Percentiles rank a stretch among this genome's conserved stretches.
phyloP scores from a whole-genome alignment of 2,888 invertebrate genomes.

The Nomada hirtipes region DNA sequence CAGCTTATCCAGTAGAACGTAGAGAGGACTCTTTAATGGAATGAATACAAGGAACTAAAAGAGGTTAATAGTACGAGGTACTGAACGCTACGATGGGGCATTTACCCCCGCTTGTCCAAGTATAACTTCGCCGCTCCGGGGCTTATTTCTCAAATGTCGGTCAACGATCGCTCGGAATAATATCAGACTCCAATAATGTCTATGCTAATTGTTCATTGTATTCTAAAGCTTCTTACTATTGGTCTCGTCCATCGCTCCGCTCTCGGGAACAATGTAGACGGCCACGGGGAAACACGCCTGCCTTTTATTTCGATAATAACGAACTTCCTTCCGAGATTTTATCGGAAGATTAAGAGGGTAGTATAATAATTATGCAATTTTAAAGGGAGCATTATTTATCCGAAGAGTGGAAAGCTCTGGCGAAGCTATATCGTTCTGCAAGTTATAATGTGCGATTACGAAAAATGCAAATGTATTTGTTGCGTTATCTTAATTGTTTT shows the following conservation, averaged over 20 bases:
- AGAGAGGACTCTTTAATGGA: slow-evolving; percentile 31
- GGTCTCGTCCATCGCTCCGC: neutral
- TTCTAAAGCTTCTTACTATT: slow-evolving; percentile 7
- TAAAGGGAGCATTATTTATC: neutral
- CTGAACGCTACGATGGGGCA: slow-evolving; percentile 33
- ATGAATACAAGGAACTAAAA: slow-evolving; percentile 40
- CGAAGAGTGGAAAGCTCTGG: neutral
- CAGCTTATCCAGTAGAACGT: neutral
- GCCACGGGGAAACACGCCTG: neutral
- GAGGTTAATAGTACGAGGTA: slow-evolving; percentile 52
- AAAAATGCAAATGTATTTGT: neutral
- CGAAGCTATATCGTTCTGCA: too few relatives aligned
- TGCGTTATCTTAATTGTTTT: neutral
- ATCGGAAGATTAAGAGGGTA: neutral
- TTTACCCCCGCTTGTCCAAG: slow-evolving; percentile 33
- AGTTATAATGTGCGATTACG: neutral
- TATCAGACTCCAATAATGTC: slow-evolving; percentile 30
- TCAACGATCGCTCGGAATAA: slow-evolving; percentile 44
- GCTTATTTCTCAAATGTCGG: slow-evolving; percentile 51
- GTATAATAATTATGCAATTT: neutral
- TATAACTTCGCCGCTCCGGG: slow-evolving; percentile 9
- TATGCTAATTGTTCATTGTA: slow-evolving; percentile 31
- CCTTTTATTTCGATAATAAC: neutral
- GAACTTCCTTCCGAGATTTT: neutral
- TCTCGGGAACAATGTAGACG: neutral